A percentile compares a stretch with the other conserved stretches of the same genome.
phyloP scores from a whole-genome alignment of 2,113 vertebrate species.

The Quiscalus mexicanus region DNA sequence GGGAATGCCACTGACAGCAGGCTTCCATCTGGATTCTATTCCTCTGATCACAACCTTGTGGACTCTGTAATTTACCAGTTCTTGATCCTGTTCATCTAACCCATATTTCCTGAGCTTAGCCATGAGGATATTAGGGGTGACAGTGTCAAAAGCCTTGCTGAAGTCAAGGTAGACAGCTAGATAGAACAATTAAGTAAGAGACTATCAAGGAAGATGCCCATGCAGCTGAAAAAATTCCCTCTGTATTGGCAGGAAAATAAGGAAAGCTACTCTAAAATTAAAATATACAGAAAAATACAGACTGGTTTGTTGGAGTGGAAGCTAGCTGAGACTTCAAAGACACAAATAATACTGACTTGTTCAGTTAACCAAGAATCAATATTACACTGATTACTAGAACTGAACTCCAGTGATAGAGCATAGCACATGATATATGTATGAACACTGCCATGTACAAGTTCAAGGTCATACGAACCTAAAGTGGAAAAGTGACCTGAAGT shows the following conservation, averaged over 20 bases:
- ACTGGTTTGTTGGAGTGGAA: not conserved
- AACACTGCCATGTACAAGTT: not conserved
- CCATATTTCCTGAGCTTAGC: not conserved
- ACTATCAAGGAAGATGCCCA: not conserved
- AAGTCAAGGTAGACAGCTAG: not conserved
- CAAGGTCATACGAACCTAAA: slow-evolving; percentile 11
- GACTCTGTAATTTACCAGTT: not conserved
- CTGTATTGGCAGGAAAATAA: not conserved
- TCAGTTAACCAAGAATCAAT: not conserved
- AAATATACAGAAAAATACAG: not conserved
- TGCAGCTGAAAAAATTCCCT: not conserved
- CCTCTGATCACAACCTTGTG: not conserved
- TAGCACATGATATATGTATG: not conserved
- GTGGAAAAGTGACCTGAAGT: slow-evolving; percentile 40
- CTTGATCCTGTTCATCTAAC: not conserved
- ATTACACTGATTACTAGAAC: not conserved
- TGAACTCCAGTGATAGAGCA: not conserved
- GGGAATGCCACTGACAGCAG: not conserved
- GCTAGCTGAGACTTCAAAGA: not conserved
- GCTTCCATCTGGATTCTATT: not conserved
- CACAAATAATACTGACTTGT: not conserved
- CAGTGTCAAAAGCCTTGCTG: not conserved
- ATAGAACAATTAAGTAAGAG: not conserved
- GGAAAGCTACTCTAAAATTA: not conserved
- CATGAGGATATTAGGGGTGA: not conserved